Percentiles rank a stretch among this genome's conserved stretches.
Evolutionary conservation across 1,140 invertebrate genomes (phyloP).

Genomic region (Bicyclus anynana): DNA sequence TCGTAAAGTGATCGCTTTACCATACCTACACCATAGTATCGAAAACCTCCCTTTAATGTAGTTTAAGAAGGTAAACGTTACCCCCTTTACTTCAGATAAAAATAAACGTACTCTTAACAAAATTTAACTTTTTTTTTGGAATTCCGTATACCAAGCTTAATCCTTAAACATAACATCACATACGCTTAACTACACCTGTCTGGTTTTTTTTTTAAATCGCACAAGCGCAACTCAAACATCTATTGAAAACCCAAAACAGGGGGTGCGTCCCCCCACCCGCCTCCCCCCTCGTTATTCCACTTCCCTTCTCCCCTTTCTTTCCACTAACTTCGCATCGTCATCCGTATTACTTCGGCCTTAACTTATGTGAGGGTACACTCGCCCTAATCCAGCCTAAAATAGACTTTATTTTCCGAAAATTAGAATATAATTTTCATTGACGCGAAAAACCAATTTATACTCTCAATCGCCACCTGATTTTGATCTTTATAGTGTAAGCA

Average conservation of each 20-base stretch:
- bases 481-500: conserved; percentile 21
- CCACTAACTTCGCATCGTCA: conserved; percentile 74
- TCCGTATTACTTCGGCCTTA: conserved; percentile 74
- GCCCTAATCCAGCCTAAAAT: conserved; percentile 25
- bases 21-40: no score
- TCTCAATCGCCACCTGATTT: conserved; percentile 28
- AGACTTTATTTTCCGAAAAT: neutral
- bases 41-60: no score
- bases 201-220: conserved; percentile 57
- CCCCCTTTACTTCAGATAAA: no score
- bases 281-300: conserved; percentile 58
- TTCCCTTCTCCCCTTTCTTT: conserved; percentile 70
- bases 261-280: conserved; percentile 31
- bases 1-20: no score
- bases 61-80: no score
- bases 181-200: conserved; percentile 55
- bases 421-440: conserved; percentile 32
- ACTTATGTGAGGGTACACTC: conserved; percentile 65
- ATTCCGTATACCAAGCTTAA: neutral
- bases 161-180: conserved; percentile 10
- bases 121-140: neutral
- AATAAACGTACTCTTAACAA: no score
- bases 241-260: conserved; percentile 76
- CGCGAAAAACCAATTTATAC: conserved; percentile 66
- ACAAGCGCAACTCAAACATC: conserved; percentile 67